Base-by-base conservation (phyloP, 2,797 vertebrate genomes). In the Knipowitschia caucasica region DNA sequence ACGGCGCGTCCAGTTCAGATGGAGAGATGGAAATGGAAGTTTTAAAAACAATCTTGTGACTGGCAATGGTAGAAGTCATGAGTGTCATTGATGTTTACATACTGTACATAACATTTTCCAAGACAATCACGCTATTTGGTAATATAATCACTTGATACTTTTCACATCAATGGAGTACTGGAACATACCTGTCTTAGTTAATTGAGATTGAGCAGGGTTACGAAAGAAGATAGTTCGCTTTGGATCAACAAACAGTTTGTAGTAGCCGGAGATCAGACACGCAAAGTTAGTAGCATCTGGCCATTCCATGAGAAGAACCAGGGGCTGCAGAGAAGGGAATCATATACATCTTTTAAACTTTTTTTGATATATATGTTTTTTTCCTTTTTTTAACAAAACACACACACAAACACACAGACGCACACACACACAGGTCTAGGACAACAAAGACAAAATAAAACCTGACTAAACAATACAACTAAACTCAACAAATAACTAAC, bases 271-370 rank as follows among this genome's bases (percentile, higher is more conserved):
- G 25, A 98, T 95, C 65, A 99, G 91, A 81, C 94, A 94, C 66
- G 97, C 94, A 53, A 98, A 99, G 83, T 97, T 98, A 82, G 94
- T 95, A 74, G 96, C 96, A 82, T 98, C 97, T 0, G 95, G 95
- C 95, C 96, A 99, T 86, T 99, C 97, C 97, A 99, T 98, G 69
- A 98, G 90, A 70, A 99, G 80, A 64, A 99, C 94, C 79, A 99
- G 84, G 0, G 97, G 93, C 96, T 98, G 84, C 77, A 70, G 50
- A 53, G 45, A 56, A 63, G 77, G 6, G 4, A 23, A 14, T 23
- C 20, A 40, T 40, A 12, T 15, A 38, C 35, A 40, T 23, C 14
- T 14, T 43, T 7, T n/a, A 12, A n/a, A 12, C 5, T 5, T 5
- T 11, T 10, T 42, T 38, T 15, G n/a, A n/a, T n/a, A n/a, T n/a